These are phyloP conservation scores for Falco cherrug DNA, from an alignment of 2,797 vertebrate genomes.

Conservation along the genomic window DNA sequence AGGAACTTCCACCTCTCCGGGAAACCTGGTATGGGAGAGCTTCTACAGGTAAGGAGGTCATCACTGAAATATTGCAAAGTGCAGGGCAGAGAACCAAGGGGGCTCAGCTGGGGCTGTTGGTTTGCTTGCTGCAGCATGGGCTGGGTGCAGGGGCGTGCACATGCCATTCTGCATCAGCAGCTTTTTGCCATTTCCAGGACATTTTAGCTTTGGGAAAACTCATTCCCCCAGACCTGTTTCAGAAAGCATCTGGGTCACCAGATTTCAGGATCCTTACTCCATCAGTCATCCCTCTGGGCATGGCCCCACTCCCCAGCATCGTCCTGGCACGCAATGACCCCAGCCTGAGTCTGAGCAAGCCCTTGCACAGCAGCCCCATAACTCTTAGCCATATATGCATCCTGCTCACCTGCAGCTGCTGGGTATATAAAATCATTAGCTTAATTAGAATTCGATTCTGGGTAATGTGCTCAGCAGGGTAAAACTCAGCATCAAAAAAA, in stretches of 20 bases:
- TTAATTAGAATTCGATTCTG: neutral
- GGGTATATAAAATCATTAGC: neutral
- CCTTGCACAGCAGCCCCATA: accelerated
- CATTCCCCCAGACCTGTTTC: neutral
- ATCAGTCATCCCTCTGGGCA: accelerated
- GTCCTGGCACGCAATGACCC: accelerated
- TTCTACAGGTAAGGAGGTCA: constrained; percentile 68
- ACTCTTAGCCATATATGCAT: accelerated
- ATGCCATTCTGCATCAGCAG: accelerated
- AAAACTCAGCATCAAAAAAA: neutral
- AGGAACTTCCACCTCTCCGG: constrained; percentile 74
- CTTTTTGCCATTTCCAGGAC: neutral
- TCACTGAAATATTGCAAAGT: accelerated
- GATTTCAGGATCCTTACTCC: neutral
- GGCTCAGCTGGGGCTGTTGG: accelerated
- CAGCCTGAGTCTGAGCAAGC: accelerated
- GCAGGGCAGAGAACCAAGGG: neutral
- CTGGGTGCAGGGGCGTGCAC: neutral
- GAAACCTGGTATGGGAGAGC: constrained; percentile 60
- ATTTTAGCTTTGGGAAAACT: neutral
- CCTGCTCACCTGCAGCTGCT: neutral
- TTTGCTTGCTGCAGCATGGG: neutral
- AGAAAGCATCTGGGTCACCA: neutral
- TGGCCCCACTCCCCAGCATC: accelerated
- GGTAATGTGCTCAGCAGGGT: neutral